Conservation (phyloP, 2,888 invertebrate species). For the Trachelus tabidus region DNA sequence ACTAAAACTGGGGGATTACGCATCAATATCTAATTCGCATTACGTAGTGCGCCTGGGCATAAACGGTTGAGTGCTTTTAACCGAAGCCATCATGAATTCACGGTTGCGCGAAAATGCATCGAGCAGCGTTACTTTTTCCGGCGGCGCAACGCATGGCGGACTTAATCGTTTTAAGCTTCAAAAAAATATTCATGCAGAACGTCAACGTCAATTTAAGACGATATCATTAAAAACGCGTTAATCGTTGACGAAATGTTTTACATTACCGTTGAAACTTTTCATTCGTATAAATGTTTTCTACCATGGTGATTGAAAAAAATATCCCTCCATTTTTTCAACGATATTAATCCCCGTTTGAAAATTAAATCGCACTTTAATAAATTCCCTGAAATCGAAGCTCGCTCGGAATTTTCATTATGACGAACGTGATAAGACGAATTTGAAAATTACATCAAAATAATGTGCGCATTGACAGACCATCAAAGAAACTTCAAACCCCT, state of each 20-base stretch:
- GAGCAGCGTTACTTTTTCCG: not conserved
- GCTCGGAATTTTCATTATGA: not conserved
- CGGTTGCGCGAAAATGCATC: slow-evolving; percentile 2
- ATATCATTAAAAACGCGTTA: not conserved
- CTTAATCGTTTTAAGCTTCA: not conserved
- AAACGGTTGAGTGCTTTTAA: slow-evolving; percentile 26
- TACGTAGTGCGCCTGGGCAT: slow-evolving; percentile 3
- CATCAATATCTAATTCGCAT: slow-evolving; percentile 27
- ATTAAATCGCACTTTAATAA: not conserved
- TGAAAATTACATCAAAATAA: not conserved
- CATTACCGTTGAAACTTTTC: too few species aligned
- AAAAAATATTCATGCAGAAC: not conserved
- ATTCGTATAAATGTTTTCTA: too few species aligned
- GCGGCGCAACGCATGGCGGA: not conserved
- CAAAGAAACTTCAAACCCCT: slow-evolving; percentile 7
- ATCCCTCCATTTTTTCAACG: too few species aligned
- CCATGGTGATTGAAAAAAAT: too few species aligned
- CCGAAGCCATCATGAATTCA: slow-evolving; percentile 34
- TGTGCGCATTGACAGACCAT: not conserved
- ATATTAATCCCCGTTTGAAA: not conserved
- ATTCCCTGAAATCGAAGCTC: not conserved
- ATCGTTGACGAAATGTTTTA: not conserved
- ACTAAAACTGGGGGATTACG: slow-evolving; percentile 22
- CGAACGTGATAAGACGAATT: not conserved
- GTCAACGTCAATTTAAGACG: not conserved